phyloP scores from a whole-genome alignment of 2,797 vertebrate genomes.

The Todus mexicanus region DNA sequence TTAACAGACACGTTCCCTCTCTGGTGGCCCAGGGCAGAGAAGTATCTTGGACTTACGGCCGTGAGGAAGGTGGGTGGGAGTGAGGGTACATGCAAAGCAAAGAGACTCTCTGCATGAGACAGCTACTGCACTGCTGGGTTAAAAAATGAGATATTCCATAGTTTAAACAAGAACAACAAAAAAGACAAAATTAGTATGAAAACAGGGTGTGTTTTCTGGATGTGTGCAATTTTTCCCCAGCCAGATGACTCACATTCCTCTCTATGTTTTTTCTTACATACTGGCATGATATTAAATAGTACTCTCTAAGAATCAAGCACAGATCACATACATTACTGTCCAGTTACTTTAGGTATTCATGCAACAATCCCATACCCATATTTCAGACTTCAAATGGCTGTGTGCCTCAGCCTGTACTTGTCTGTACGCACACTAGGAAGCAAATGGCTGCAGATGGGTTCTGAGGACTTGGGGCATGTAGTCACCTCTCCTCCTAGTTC shows the following conservation, averaged over 20 bases:
- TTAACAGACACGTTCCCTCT: not conserved
- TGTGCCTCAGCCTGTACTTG: not conserved
- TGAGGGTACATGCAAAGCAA: not conserved
- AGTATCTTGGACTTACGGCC: not conserved
- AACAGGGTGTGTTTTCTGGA: not conserved
- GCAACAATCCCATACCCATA: not conserved
- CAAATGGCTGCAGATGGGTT: accelerated
- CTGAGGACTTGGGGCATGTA: not conserved
- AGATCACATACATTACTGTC: not conserved
- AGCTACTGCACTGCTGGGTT: not conserved
- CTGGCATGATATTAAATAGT: not conserved
- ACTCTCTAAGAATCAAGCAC: not conserved
- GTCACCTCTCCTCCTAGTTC: not conserved
- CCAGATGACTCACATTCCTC: not conserved
- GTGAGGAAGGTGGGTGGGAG: not conserved
- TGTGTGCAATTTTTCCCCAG: not conserved
- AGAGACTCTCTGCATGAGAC: too few species aligned
- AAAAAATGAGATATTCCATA: not conserved
- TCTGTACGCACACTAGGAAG: not conserved
- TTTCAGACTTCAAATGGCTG: not conserved
- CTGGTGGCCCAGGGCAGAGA: accelerated
- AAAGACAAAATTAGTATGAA: not conserved
- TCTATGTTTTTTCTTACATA: not conserved
- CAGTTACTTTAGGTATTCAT: not conserved
- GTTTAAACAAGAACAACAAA: not conserved